Conservation (phyloP, 2,113 vertebrate species). For the Catharus minimus region DNA sequence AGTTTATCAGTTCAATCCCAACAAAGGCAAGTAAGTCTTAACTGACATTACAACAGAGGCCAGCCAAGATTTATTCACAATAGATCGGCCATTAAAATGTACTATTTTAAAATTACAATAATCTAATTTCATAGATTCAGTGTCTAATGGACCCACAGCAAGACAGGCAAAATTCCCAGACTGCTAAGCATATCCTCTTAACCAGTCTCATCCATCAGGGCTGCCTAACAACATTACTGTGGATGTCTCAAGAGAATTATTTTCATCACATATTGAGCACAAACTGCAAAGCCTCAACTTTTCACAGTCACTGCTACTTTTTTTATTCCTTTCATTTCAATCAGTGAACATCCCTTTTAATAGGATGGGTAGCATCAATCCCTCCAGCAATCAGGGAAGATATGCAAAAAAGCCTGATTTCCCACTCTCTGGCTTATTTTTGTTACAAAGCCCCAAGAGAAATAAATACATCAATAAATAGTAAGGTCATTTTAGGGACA, state of each 20-base stretch:
- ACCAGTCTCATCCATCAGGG: neutral
- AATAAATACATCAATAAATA: neutral
- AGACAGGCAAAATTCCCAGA: constrained; percentile 24
- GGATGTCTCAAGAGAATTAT: neutral
- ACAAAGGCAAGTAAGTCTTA: neutral
- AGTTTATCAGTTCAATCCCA: neutral
- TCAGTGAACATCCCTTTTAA: neutral
- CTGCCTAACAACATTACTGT: neutral
- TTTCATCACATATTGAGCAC: neutral
- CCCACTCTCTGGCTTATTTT: neutral
- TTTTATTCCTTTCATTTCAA: neutral
- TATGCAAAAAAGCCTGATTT: neutral
- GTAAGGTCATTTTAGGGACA: neutral
- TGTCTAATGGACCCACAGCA: neutral
- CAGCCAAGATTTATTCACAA: constrained; percentile 3
- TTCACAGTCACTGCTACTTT: neutral
- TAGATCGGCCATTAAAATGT: neutral
- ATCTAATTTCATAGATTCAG: constrained; percentile 9
- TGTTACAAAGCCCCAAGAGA: neutral
- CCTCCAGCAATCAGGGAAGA: neutral
- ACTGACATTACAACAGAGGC: neutral
- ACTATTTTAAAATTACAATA: constrained; percentile 22
- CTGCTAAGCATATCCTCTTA: neutral
- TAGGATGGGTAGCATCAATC: neutral
- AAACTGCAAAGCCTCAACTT: neutral